phyloP scores from a whole-genome alignment of 2,797 vertebrate genomes.

The Hydrolagus colliei region DNA sequence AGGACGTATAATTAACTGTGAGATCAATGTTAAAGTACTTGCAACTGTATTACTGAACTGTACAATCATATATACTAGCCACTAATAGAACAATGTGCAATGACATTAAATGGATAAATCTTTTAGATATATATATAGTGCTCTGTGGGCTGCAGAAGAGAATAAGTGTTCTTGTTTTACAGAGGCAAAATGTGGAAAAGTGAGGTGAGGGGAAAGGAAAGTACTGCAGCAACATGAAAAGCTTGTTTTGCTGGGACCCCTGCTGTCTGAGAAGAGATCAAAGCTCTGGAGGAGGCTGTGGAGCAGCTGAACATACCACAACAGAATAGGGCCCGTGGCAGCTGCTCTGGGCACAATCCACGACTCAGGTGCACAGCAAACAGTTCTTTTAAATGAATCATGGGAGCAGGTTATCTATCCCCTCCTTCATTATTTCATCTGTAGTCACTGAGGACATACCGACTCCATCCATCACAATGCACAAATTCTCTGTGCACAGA shows the following conservation, averaged over 20 bases:
- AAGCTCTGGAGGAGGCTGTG: conserved; percentile 82
- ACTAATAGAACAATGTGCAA: too few relatives aligned
- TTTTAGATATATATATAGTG: too few relatives aligned
- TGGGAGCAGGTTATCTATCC: conserved; percentile 56
- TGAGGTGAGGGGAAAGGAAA: background rate
- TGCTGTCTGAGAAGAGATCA: conserved; percentile 82
- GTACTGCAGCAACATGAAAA: conserved; percentile 73
- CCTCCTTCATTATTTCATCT: conserved; percentile 73
- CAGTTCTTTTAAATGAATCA: conserved; percentile 62
- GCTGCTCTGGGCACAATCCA: conserved; percentile 66
- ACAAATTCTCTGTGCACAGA: conserved; percentile 81
- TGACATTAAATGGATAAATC: too few relatives aligned
- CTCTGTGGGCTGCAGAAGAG: too few relatives aligned
- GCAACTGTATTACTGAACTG: background rate
- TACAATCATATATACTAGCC: background rate
- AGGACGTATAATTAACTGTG: background rate
- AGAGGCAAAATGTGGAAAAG: background rate
- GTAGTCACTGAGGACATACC: conserved; percentile 80
- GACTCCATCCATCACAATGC: conserved; percentile 90
- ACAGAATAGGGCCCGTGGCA: conserved; percentile 71
- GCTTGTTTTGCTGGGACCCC: conserved; percentile 85
- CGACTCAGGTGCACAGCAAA: conserved; percentile 63
- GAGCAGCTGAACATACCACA: conserved; percentile 66
- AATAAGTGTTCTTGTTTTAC: background rate
- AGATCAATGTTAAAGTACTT: background rate